Evolutionary conservation across 2,113 vertebrate genomes (phyloP).

Genomic region (Ceyx cyanopectus): DNA sequence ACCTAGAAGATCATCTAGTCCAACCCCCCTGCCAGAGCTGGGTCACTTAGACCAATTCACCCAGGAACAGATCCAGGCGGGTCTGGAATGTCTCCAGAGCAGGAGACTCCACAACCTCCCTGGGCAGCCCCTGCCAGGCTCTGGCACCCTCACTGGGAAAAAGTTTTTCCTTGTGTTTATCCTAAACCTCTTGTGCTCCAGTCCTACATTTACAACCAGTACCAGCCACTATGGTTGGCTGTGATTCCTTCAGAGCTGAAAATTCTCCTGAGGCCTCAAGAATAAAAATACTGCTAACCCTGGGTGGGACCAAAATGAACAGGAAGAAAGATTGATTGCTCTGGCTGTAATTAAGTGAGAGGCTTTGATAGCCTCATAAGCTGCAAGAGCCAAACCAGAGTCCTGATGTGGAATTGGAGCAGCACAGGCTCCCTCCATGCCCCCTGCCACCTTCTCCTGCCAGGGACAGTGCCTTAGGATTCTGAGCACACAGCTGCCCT

Average conservation of each 20-base stretch:
- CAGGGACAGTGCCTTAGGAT: neutral
- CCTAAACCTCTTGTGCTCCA: no score
- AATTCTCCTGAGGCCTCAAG: neutral
- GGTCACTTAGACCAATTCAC: no score
- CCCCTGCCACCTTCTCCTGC: neutral
- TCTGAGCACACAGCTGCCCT: conserved; percentile 24
- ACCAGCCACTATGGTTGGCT: neutral
- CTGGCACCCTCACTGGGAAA: no score
- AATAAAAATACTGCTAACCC: conserved; percentile 37
- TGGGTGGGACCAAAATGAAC: conserved; percentile 1
- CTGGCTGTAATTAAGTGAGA: conserved; percentile 41
- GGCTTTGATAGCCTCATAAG: conserved; percentile 27
- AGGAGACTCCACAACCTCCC: no score
- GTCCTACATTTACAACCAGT: neutral
- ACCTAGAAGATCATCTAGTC: no score
- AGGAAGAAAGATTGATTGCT: conserved; percentile 45
- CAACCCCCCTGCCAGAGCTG: no score
- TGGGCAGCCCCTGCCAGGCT: no score
- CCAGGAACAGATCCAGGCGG: no score
- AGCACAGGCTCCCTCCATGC: neutral
- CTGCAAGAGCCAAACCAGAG: neutral
- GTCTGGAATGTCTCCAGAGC: no score
- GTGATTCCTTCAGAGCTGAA: neutral
- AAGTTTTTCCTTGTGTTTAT: no score
- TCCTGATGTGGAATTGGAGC: neutral